Evolutionary conservation across 2,888 invertebrate species (phyloP).

Genomic region (Hymenopus coronatus): DNA sequence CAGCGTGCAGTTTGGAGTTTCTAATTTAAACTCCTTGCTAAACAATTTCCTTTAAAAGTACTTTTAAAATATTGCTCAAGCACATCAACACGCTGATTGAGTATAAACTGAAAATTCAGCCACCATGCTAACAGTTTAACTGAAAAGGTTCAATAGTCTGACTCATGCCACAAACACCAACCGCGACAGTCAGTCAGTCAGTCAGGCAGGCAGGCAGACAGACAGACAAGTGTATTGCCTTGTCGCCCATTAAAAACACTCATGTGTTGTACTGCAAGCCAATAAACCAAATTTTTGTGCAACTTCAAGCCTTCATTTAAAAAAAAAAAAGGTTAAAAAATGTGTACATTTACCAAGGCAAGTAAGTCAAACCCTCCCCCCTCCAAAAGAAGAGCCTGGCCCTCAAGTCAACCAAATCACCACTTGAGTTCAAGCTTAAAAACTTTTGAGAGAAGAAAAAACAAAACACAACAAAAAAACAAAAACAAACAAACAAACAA

Average conservation of each 20-base stretch:
- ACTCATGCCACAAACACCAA: constrained; percentile 25
- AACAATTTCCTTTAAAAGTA: background rate
- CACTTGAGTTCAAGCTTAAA: constrained; percentile 25
- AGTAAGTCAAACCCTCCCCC: background rate
- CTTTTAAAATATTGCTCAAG: background rate
- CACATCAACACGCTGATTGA: constrained; percentile 11
- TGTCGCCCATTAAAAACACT: constrained; percentile 24
- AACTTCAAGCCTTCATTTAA: background rate
- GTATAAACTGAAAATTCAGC: background rate
- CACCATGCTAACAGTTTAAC: constrained; percentile 18
- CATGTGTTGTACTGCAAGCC: constrained; percentile 21
- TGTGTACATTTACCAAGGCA: constrained; percentile 10
- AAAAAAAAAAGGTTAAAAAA: background rate
- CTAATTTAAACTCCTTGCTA: constrained; percentile 11
- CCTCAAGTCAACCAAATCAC: constrained; percentile 18
- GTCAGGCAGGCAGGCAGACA: constrained; percentile 13
- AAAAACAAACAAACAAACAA: too few relatives aligned
- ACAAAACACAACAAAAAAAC: too few relatives aligned
- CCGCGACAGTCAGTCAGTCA: constrained; percentile 1
- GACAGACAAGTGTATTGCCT: constrained; percentile 20
- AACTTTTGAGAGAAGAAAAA: too few relatives aligned
- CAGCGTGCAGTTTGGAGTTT: constrained; percentile 17
- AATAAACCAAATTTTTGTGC: constrained; percentile 10
- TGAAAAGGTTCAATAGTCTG: background rate
- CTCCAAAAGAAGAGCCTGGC: constrained; percentile 9